Conservation (phyloP, 2,888 invertebrate species). For the Eulithis prunata region DNA sequence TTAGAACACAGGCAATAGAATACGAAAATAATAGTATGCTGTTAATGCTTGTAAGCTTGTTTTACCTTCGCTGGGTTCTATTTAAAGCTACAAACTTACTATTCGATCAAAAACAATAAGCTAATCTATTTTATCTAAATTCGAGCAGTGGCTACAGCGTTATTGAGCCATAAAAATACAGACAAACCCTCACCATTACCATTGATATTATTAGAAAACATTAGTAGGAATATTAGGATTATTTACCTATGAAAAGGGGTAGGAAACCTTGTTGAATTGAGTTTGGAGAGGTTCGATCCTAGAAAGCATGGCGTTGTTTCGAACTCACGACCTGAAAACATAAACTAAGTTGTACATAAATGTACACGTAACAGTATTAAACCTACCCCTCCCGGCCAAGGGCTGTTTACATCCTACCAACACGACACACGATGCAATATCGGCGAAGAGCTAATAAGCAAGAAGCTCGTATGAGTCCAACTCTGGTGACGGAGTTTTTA, state of each 20-base stretch:
- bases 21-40: too few relatives aligned
- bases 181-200: neutral
- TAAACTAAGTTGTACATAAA: conserved; percentile 1
- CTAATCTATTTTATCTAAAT: neutral
- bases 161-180: neutral
- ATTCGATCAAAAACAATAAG: neutral
- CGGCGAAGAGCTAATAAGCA: too few relatives aligned
- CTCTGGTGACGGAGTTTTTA: too few relatives aligned
- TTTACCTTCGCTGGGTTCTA: too few relatives aligned
- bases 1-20: too few relatives aligned
- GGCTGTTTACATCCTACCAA: too few relatives aligned
- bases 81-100: neutral
- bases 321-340: neutral
- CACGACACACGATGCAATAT: too few relatives aligned
- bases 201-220: neutral
- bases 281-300: neutral
- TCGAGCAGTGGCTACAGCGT: neutral
- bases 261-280: neutral
- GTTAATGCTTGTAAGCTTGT: too few relatives aligned
- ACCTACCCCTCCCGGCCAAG: neutral
- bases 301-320: neutral
- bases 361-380: conserved; percentile 4
- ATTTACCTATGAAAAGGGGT: neutral
- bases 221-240: neutral
- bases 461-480: too few relatives aligned